Percentiles rank a stretch among this genome's conserved stretches.
Conservation (phyloP, 2,888 invertebrate genomes). For the Eristalis tenax region DNA sequence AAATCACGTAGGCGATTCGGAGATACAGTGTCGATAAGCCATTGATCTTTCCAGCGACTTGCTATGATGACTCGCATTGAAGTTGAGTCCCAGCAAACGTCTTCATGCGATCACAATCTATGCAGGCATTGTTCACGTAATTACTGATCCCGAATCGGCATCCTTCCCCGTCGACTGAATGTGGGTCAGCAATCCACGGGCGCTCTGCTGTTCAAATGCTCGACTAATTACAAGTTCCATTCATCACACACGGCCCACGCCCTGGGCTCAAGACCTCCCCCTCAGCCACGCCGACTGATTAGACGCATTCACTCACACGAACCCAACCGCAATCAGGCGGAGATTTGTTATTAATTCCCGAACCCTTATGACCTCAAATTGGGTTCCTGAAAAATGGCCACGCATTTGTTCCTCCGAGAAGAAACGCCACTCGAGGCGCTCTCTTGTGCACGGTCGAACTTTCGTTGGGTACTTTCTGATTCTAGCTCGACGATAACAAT, state of each 20-base stretch:
- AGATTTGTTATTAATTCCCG: neutral
- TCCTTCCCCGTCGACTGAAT: neutral
- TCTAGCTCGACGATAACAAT: constrained; percentile 37
- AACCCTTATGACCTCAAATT: neutral
- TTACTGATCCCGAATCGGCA: neutral
- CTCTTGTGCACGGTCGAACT: neutral
- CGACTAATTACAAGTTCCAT: neutral
- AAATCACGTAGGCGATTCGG: no score
- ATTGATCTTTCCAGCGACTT: no score
- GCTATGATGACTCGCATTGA: no score
- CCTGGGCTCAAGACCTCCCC: neutral
- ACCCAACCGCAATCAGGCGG: neutral
- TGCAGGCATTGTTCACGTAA: no score
- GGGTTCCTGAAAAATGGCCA: neutral
- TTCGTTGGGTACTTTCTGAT: constrained; percentile 46
- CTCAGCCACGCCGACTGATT: neutral
- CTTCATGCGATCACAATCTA: no score
- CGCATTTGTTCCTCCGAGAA: neutral
- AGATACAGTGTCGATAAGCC: no score
- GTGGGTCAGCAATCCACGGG: neutral
- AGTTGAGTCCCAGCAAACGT: no score
- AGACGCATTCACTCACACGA: neutral
- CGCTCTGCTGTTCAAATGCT: neutral
- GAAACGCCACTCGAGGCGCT: neutral
- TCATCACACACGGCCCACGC: neutral